phyloP scores from a whole-genome alignment of 2,113 vertebrate genomes.

The Glaucidium brasilianum region DNA sequence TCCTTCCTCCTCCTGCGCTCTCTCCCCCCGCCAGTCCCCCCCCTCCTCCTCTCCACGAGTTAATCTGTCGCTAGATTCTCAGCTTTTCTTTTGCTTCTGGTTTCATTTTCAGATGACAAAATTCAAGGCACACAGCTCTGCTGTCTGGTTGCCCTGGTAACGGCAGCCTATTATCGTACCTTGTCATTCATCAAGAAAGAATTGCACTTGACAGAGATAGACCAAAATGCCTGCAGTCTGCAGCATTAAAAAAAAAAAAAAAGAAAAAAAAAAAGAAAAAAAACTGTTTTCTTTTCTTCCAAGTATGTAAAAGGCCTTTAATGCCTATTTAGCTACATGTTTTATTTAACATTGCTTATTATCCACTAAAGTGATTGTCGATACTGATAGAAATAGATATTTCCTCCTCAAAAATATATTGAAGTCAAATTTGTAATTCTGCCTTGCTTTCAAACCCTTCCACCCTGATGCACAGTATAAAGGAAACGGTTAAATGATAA shows the following conservation, averaged over 20 bases:
- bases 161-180: slow-evolving; percentile 95
- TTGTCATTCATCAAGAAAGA: slow-evolving; percentile 99
- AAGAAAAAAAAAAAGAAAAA: neutral
- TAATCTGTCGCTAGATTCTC: slow-evolving; percentile 81
- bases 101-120: slow-evolving; percentile 91
- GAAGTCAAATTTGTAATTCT: slow-evolving; percentile 54
- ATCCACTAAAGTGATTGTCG: slow-evolving; percentile 58
- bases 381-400: slow-evolving; percentile 54
- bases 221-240: slow-evolving; percentile 81
- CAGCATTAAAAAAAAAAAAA: slow-evolving; percentile 25
- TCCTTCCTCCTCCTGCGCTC: neutral
- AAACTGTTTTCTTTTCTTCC: slow-evolving; percentile 74
- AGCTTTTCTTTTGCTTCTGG: slow-evolving; percentile 85
- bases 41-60: slow-evolving; percentile 22
- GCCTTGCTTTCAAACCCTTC: slow-evolving; percentile 19
- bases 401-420: slow-evolving; percentile 56
- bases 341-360: slow-evolving; percentile 74
- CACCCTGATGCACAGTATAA: neutral
- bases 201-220: slow-evolving; percentile 88
- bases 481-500: slow-evolving; percentile 63
- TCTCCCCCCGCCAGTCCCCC: neutral
- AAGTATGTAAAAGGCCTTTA: slow-evolving; percentile 74
- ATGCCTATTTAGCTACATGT: slow-evolving; percentile 73
- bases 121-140: slow-evolving; percentile 87
- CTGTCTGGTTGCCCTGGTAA: slow-evolving; percentile 96